Evolutionary conservation across 2,113 vertebrate genomes (phyloP), one percentile per base, ranked within the genome.

Genomic region (Pedionomus torquatus): DNA sequence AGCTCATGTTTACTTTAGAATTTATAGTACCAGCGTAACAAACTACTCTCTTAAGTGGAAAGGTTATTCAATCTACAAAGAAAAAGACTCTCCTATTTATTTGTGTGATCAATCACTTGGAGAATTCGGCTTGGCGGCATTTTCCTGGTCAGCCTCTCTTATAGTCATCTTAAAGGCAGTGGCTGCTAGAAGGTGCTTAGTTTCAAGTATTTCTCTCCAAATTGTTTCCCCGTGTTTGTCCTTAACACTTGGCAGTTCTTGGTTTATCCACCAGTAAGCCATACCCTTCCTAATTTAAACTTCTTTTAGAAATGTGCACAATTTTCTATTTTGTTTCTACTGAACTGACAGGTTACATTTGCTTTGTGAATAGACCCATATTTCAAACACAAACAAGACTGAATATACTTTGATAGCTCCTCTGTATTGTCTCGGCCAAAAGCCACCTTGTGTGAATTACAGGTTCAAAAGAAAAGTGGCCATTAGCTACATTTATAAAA

Each of bases 1-100:
- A 61, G 55, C 37, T 83, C 9, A 20, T 24, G 10, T 89, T 94
- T 89, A 31, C 66, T 86, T 88, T 49, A 54, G 43, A 41, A 49
- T 44, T 44, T n/a, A 20, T 39, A 31, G 12, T 48, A 52, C 24
- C 24, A 55, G 15, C 0, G 0, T 39, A 72, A 85, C 20, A 69
- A 74, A 30, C 24, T 0, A 8, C 20, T 28, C 16, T 46, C 7
- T 49, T 0, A 2, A 37, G n/a, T 83, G 24, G 14, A 83, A 57
- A 20, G n/a, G 17, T 30, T 21, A 37, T 68, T 87, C 18, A 28
- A 31, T 26, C 21, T 54, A 24, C 33, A 66, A 30, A 75, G 61
- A 41, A 85, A 28, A 37, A 25, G n/a, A 21, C n/a, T 70, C 15
- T 39, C 5, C 17, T 33, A 1, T 41, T 58, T 54, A 5, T 83